Conservation (phyloP, 2,113 vertebrate genomes). For the Garra rufa region DNA sequence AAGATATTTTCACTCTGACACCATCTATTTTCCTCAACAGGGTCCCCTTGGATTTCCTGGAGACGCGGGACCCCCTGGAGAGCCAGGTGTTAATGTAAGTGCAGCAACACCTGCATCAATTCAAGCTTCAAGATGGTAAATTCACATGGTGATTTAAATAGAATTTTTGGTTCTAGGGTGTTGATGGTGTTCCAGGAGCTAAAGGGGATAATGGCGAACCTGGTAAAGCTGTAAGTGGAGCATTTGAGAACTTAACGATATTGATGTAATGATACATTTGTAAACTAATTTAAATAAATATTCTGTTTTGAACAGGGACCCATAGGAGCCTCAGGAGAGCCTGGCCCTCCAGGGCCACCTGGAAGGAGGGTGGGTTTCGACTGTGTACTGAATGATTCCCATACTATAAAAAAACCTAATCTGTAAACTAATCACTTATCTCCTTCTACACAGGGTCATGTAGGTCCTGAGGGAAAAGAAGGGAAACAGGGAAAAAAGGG, state of each 20-base stretch:
- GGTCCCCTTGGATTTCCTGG: slow-evolving; percentile 85
- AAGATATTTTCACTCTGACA: neutral
- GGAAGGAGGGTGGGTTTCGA: slow-evolving; percentile 83
- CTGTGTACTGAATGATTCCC: neutral
- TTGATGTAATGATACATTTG: neutral
- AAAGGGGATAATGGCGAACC: slow-evolving; percentile 87
- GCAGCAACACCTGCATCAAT: slow-evolving; percentile 3
- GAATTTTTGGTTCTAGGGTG: slow-evolving; percentile 74
- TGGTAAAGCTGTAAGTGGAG: slow-evolving; percentile 81
- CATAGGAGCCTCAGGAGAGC: slow-evolving; percentile 86
- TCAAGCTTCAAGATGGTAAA: neutral
- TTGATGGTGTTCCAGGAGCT: slow-evolving; percentile 81
- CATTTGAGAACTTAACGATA: neutral
- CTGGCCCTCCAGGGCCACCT: slow-evolving; percentile 84
- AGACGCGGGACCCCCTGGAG: slow-evolving; percentile 83
- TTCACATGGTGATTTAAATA: slow-evolving; percentile 20
- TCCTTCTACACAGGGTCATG: slow-evolving; percentile 76
- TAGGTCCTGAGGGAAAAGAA: slow-evolving; percentile 80
- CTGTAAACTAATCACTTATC: neutral
- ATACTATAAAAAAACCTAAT: neutral
- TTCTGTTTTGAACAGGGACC: slow-evolving; percentile 79
- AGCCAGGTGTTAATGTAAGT: slow-evolving; percentile 81
- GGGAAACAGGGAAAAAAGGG: slow-evolving; percentile 89
- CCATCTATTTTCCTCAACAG: slow-evolving; percentile 65
- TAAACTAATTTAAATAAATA: neutral